Base-by-base conservation (phyloP, 2,888 invertebrate genomes). In the Parthenolecanium corni region DNA sequence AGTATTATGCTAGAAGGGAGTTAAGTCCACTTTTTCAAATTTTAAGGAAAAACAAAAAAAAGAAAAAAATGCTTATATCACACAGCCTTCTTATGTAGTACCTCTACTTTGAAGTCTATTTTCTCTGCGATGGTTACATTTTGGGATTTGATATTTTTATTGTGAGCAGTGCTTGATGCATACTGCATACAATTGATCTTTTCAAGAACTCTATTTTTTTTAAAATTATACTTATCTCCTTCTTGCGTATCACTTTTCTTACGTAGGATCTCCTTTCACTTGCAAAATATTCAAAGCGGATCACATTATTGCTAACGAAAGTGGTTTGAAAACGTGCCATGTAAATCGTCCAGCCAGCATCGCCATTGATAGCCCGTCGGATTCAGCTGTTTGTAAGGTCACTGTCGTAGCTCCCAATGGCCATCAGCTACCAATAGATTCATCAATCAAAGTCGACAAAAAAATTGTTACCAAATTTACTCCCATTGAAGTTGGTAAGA, bases 221-320 rank as follows among this genome's bases (percentile, higher is more conserved):
- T n/a, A n/a, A n/a, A n/a, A n/a, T 31, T 31, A 12, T n/a, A 16
- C 20, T 5, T 24, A 38, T n/a, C n/a, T n/a, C n/a, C n/a, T n/a
- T n/a, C n/a, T n/a, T n/a, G 20, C 51, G 11, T 61, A 44, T n/a
- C n/a, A 31, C 9, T 31, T n/a, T 54, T 56, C 67, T 66, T 70
- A n/a, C n/a, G 71, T 84, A 67, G 94, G 95, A 1, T 94, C 93
- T 12, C 96, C 96, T n/a, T 96, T 95, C 75, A 85, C 84, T 36
- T 95, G 94, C 71, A 82, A 85, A 72, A 87, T 96, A 74, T 80
- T 79, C 68, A 82, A 78, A 74, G 80, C 73, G 69, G 83, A 77
- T 73, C 84, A 75, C 74, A 82, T 78, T 69, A 79, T 75, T 70
- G 80, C 85, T 24, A 78, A 80, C 16, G 86, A 86, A 12, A 76